phyloP scores from a whole-genome alignment of 2,888 invertebrate genomes.

The Ophion slaviceki region DNA sequence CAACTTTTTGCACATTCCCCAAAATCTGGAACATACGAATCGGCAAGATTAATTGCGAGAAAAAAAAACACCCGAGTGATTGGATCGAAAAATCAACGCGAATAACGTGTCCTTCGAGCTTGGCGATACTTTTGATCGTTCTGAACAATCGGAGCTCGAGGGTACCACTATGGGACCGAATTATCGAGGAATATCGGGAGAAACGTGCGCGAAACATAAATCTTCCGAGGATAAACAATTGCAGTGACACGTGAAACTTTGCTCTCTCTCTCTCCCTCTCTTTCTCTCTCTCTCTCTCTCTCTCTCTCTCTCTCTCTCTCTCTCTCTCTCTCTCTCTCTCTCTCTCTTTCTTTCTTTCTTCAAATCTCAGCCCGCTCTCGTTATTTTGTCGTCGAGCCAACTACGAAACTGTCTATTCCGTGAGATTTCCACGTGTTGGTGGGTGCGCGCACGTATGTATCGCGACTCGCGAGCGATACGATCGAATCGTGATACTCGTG shows the following conservation, averaged over 20 bases:
- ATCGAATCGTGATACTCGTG: conserved; percentile 67
- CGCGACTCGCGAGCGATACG: conserved; percentile 32
- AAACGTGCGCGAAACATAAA: conserved; percentile 45
- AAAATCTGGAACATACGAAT: not conserved
- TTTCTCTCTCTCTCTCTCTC: not conserved
- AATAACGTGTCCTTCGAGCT: not conserved
- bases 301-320: not conserved
- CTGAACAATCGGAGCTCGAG: not conserved
- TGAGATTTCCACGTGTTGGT: conserved; percentile 46
- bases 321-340: not conserved
- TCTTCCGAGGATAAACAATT: conserved; percentile 44
- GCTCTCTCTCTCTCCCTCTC: too few species aligned
- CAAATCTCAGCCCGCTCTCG: conserved; percentile 32
- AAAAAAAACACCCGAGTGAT: not conserved
- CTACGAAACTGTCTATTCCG: conserved; percentile 48
- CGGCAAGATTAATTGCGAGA: not conserved
- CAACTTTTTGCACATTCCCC: not conserved
- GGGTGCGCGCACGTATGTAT: conserved; percentile 8
- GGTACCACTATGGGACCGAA: conserved; percentile 13
- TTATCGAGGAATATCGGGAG: conserved; percentile 7
- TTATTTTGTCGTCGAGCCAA: conserved; percentile 48
- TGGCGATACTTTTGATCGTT: not conserved
- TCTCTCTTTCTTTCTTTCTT: conserved; percentile 6
- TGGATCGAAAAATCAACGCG: not conserved
- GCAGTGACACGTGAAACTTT: conserved; percentile 50